phyloP scores from a whole-genome alignment of 2,113 vertebrate genomes.

The Acanthisitta chloris region DNA sequence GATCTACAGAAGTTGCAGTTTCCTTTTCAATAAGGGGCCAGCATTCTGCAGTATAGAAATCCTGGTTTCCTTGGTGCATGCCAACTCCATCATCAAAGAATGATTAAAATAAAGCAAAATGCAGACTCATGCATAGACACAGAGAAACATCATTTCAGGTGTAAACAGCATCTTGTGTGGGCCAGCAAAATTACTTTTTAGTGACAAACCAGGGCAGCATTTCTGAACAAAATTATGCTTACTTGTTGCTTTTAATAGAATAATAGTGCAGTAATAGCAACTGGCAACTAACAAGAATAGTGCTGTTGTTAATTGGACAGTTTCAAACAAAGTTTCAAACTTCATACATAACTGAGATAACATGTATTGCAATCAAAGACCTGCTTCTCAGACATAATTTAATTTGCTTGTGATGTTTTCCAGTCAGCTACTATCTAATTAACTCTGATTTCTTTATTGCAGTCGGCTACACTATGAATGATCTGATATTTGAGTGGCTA shows the following conservation, averaged over 20 bases:
- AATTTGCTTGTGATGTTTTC: neutral
- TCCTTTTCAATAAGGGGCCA: neutral
- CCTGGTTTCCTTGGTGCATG: neutral
- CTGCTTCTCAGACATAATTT: neutral
- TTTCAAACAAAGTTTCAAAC: too few species aligned
- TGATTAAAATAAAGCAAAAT: neutral
- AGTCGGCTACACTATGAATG: conserved; percentile 99
- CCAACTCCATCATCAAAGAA: neutral
- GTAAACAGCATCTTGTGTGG: neutral
- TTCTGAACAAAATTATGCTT: neutral
- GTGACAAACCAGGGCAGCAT: neutral
- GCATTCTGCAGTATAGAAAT: neutral
- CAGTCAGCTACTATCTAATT: neutral
- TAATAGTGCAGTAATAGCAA: neutral
- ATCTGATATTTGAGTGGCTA: conserved; percentile 97
- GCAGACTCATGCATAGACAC: neutral
- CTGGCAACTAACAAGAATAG: neutral
- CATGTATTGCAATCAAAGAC: neutral
- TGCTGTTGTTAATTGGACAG: neutral
- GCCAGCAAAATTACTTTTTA: neutral
- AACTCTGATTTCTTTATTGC: conserved; percentile 48
- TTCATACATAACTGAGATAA: neutral
- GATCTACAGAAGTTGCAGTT: neutral
- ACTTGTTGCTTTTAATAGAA: neutral
- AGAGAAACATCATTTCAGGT: neutral